Evolutionary conservation across 2,888 invertebrate genomes (phyloP), one percentile per base, ranked within the genome.

Genomic region (Brassicogethes aeneus): DNA sequence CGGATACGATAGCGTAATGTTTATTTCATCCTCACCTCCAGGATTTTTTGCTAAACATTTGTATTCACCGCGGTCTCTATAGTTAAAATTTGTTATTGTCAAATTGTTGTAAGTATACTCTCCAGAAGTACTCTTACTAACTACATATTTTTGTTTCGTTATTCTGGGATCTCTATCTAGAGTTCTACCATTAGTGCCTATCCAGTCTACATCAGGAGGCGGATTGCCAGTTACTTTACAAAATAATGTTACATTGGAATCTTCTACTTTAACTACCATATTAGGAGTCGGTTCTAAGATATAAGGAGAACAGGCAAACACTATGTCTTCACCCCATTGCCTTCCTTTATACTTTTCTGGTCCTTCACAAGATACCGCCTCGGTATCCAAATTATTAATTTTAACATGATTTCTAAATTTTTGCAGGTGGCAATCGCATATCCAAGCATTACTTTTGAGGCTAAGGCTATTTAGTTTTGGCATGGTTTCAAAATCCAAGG

Each of bases 361-460:
- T 50, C 81, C 79, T 3, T 72, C 70, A 59, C 89, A 88, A 17
- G 78, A 74, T 23, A 88, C 86, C 1, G 84, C 80, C 14, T 79
- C 74, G 0, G 85, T 82, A 55, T 87, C 83, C 13, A 91, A 70
- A 39, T 85, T 85, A 45, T 76, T 76, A 43, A 77, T 74, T 7
- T 84, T 76, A 10, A 80, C 78, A 77, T 83, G 88, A 57, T 86
- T 81, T 34, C 88, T 77, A 50, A 92, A 85, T 13, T 77, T 75
- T 57, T 85, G 80, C 39, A 93, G 69, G 47, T 82, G 79, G 58
- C 93, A 93, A 59, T 92, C 88, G 60, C 93, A 93, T 44, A 82
- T 76, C 92, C 92, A 93, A 0, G 85, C 85, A 62, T 93, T 93
- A 45, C 82, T 80, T 47, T 80, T 79, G 1, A 92, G 71, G 40